Base-by-base conservation (phyloP, 1,140 invertebrate species). In the Aphelinus atriplicis region DNA sequence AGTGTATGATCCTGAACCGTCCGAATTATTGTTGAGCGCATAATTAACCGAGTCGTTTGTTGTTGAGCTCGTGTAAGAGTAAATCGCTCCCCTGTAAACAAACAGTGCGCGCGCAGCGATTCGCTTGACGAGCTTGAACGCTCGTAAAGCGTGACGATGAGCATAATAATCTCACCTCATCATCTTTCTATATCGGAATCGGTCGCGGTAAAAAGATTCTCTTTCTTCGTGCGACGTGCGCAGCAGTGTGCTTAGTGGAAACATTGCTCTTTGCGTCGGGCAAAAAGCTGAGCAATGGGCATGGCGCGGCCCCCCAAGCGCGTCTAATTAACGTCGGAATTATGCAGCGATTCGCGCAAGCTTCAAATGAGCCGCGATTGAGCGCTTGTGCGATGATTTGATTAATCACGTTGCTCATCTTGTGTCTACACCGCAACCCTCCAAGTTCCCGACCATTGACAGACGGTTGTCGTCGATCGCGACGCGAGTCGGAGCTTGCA, bases 131-230 rank as follows among this genome's bases (percentile, higher is more conserved):
- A 10, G 26, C 55, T 10, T 45, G 6, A 45, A 2, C 7, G 43
- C 55, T 3, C n/a, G 45, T 4, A 45, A 56, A 7, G 9, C 64
- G 65, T 74, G 51, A 74, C 65, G 70, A 4, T 6, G 62, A 58
- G 43, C 62, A 50, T 43, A 65, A 73, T 65, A 66, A 65, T 63
- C 62, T 56, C 71, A 66, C 50, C 50, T 26, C 64, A 58, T 58
- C 51, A 58, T 73, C 64, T 61, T 73, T 67, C 56, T 55, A 4
- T 66, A 53, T 66, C 58, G 42, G 7, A 61, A 43, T 61, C 58
- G 26, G 3, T 58, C 26, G 5, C 10, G 26, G 26, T 58, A 58
- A 58, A 9, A 58, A 6, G 5, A 58, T 58, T 60, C 48, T 58
- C 57, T 42, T 62, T 53, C 48, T 62, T 62, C 47, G 47, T 26